Evolutionary conservation across 2,113 vertebrate species (phyloP).

Genomic region (Corydoras sp.): DNA sequence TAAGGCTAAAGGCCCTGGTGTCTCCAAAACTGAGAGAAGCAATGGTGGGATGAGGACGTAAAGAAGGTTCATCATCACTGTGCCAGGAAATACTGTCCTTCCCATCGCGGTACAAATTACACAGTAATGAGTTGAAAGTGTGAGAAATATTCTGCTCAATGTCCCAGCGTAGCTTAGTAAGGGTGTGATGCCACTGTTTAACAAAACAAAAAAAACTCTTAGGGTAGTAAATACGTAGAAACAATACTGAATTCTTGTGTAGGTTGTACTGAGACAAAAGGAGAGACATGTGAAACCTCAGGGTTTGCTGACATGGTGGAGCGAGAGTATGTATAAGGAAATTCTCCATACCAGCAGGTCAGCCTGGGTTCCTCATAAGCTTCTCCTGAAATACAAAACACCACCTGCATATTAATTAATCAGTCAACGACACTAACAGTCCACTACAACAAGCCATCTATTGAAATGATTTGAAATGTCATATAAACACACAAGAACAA

Average conservation of each 20-base stretch:
- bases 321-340: conserved; percentile 86
- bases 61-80: conserved; percentile 78
- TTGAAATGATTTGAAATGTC: too few relatives aligned
- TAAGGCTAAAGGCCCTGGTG: conserved; percentile 83
- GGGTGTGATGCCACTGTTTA: conserved; percentile 83
- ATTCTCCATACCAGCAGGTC: conserved; percentile 89
- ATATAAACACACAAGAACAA: too few relatives aligned
- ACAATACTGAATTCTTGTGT: background rate
- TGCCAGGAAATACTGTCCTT: conserved; percentile 95
- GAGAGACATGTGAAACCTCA: conserved; percentile 60
- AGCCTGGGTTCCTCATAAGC: conserved; percentile 85
- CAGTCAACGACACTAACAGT: too few relatives aligned
- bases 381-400: conserved; percentile 64
- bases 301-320: conserved; percentile 82
- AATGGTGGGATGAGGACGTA: conserved; percentile 77
- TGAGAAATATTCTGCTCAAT: conserved; percentile 64
- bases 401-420: too few relatives aligned
- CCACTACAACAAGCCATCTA: too few relatives aligned
- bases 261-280: background rate
- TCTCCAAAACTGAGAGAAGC: conserved; percentile 89
- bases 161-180: conserved; percentile 62
- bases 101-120: conserved; percentile 85
- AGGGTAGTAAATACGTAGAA: too few relatives aligned
- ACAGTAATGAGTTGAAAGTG: conserved; percentile 87
- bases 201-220: background rate